Evolutionary conservation across 2,113 vertebrate species (phyloP).

Genomic region (Xenopus laevis): DNA sequence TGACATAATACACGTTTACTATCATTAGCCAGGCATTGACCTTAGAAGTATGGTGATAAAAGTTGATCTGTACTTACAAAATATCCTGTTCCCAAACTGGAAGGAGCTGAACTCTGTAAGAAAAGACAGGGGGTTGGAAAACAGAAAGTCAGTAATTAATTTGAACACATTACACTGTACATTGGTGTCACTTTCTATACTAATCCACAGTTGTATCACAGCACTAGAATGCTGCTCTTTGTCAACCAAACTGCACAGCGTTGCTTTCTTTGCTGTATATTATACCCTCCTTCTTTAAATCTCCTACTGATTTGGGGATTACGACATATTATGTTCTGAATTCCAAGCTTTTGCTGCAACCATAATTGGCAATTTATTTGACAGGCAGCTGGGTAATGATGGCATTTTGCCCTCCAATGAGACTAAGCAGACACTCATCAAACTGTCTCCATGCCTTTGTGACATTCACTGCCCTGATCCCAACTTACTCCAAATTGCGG

Average conservation of each 20-base stretch:
- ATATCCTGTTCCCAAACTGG: conserved; percentile 81
- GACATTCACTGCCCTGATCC: conserved; percentile 81
- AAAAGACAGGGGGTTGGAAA: conserved; percentile 54
- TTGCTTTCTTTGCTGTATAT: conserved; percentile 61
- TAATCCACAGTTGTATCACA: conserved; percentile 68
- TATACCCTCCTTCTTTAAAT: conserved; percentile 62
- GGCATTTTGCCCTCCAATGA: conserved; percentile 93
- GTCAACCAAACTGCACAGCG: conserved; percentile 70
- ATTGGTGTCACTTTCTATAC: conserved; percentile 73
- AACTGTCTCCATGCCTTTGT: conserved; percentile 75
- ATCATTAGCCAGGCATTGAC: conserved; percentile 36
- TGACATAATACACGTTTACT: background rate
- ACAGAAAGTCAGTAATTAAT: conserved; percentile 68
- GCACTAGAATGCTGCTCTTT: conserved; percentile 67
- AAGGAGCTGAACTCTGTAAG: conserved; percentile 75
- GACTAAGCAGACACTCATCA: conserved; percentile 91
- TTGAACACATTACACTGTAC: conserved; percentile 60
- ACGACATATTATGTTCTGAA: conserved; percentile 96
- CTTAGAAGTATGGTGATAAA: conserved; percentile 49
- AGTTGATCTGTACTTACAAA: conserved; percentile 72
- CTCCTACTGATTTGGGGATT: conserved; percentile 78
- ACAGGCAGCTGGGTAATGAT: conserved; percentile 99
- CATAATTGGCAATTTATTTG: conserved; percentile 99
- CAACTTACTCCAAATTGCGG: conserved; percentile 65
- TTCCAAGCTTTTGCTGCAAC: conserved; percentile 78